phyloP scores from a whole-genome alignment of 2,888 invertebrate species.

The Yponomeuta malinellus region DNA sequence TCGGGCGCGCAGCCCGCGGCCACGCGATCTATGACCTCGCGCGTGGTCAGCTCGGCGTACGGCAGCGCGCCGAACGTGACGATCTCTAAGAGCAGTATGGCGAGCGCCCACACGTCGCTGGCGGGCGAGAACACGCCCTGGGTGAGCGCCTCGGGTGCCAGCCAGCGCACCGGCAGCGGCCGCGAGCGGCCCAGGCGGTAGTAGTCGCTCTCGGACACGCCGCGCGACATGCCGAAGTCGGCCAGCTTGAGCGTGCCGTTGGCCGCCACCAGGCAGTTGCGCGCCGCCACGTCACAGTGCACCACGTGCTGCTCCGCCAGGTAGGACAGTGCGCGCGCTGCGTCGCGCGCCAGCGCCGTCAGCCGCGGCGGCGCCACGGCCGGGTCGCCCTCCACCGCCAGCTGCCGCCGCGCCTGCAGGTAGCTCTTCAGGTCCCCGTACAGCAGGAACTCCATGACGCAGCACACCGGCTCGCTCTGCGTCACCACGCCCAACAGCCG shows the following conservation, averaged over 20 bases:
- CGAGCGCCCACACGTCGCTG: slow-evolving; percentile 94
- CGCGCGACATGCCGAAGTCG: slow-evolving; percentile 95
- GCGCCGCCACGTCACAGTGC: slow-evolving; percentile 90
- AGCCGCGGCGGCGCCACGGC: slow-evolving; percentile 83
- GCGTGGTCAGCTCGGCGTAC: slow-evolving; percentile 84
- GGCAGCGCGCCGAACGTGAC: slow-evolving; percentile 83
- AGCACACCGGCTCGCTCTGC: slow-evolving; percentile 90
- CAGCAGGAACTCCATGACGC: slow-evolving; percentile 95
- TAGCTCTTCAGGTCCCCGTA: slow-evolving; percentile 95
- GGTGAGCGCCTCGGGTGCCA: slow-evolving; percentile 92
- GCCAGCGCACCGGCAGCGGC: slow-evolving; percentile 93
- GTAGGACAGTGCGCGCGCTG: slow-evolving; percentile 89
- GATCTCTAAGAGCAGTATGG: slow-evolving; percentile 90
- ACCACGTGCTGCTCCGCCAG: slow-evolving; percentile 90
- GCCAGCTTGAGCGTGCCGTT: slow-evolving; percentile 85
- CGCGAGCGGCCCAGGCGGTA: slow-evolving; percentile 92
- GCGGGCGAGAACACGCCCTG: slow-evolving; percentile 89
- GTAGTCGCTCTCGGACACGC: slow-evolving; percentile 91
- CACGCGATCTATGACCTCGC: slow-evolving; percentile 85
- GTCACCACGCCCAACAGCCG: slow-evolving; percentile 90
- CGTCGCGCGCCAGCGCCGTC: slow-evolving; percentile 91
- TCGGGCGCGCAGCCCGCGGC: slow-evolving; percentile 78
- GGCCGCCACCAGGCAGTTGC: slow-evolving; percentile 86
- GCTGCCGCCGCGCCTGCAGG: slow-evolving; percentile 87
- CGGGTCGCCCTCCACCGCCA: slow-evolving; percentile 80